These are phyloP conservation scores for Callorhinus ursinus DNA, from an alignment of 2,113 vertebrate genomes.

Conservation along the genomic window DNA sequence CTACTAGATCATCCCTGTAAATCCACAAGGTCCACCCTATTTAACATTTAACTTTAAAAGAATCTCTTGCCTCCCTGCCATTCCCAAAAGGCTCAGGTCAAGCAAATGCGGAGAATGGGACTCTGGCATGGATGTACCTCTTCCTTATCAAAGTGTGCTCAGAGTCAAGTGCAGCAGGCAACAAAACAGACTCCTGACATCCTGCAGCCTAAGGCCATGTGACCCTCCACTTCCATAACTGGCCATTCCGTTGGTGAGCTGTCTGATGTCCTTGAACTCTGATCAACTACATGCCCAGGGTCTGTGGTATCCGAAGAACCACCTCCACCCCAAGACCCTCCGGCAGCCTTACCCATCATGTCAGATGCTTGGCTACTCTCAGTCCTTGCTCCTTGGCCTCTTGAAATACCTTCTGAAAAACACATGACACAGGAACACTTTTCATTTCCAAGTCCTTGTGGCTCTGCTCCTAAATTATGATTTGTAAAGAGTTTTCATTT, in stretches of 20 bases:
- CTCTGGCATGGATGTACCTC: background rate
- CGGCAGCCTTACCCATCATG: background rate
- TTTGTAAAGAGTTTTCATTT: slow-evolving; percentile 37
- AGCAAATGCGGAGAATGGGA: background rate
- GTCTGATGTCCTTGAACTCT: background rate
- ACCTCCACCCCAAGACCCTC: background rate
- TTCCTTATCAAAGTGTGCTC: background rate
- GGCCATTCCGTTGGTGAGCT: background rate
- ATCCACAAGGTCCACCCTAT: background rate
- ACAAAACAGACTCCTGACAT: background rate
- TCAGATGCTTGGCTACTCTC: background rate
- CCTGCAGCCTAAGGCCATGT: background rate
- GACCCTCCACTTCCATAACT: background rate
- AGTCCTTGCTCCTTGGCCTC: background rate
- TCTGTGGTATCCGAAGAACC: background rate
- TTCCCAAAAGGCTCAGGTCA: background rate
- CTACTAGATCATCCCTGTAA: background rate
- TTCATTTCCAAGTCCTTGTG: background rate
- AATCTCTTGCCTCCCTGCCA: background rate
- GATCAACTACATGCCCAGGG: background rate
- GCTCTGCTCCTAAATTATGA: background rate
- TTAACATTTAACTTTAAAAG: background rate
- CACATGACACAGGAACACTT: background rate
- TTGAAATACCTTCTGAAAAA: background rate
- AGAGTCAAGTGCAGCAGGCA: background rate